Evolutionary conservation across 2,888 invertebrate species (phyloP).

Genomic region (Agriopis aurantiaria): DNA sequence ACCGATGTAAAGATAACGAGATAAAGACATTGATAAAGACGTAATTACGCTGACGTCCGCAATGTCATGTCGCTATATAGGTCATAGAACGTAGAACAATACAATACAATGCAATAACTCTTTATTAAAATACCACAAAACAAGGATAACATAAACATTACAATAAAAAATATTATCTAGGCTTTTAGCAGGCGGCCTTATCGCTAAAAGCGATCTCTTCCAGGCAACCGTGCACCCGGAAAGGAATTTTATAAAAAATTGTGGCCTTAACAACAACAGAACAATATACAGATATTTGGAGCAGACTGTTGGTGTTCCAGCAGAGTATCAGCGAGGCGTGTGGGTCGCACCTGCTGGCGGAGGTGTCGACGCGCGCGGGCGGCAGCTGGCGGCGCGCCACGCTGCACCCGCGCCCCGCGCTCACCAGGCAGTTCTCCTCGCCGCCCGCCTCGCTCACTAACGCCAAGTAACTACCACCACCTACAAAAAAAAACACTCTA

Average conservation of each 20-base stretch:
- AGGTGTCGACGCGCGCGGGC: constrained; percentile 72
- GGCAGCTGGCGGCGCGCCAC: constrained; percentile 73
- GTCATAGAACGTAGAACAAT: too few species aligned
- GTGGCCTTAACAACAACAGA: too few species aligned
- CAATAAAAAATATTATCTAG: too few species aligned
- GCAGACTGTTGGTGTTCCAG: constrained; percentile 44
- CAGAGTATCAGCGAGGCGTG: constrained; percentile 74
- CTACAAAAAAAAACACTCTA: not conserved
- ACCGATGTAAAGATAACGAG: not conserved
- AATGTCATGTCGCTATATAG: not conserved
- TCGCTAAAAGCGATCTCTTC: too few species aligned
- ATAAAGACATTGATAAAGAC: not conserved
- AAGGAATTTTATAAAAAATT: too few species aligned
- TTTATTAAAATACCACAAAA: too few species aligned
- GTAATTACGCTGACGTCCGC: not conserved
- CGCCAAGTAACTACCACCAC: constrained; percentile 51
- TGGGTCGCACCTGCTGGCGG: constrained; percentile 75
- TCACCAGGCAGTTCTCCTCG: constrained; percentile 75
- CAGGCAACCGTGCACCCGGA: too few species aligned
- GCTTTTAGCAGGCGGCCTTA: too few species aligned
- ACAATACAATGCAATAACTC: too few species aligned
- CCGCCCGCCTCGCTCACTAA: constrained; percentile 69
- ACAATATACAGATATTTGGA: too few species aligned
- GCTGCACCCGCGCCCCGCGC: constrained; percentile 56
- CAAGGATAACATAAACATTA: too few species aligned